phyloP scores from a whole-genome alignment of 2,888 invertebrate genomes.

The Dryocosmus kuriphilus region DNA sequence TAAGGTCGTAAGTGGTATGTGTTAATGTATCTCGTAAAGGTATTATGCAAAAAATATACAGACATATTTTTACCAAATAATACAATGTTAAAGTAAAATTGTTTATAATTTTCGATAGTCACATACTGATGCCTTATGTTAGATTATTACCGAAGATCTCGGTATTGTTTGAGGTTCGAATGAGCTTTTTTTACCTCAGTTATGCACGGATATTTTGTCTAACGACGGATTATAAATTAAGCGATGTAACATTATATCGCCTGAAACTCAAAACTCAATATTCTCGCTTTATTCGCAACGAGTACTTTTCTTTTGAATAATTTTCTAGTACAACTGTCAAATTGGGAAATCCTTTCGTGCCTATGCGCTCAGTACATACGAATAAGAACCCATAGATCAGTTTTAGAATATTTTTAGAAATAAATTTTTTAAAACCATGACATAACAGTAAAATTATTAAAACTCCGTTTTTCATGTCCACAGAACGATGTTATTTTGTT shows the following conservation, averaged over 20 bases:
- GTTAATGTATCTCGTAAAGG: not conserved
- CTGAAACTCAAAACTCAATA: not conserved
- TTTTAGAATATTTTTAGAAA: constrained; percentile 3
- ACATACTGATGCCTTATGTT: constrained; percentile 1
- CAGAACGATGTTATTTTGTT: not conserved
- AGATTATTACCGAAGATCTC: not conserved
- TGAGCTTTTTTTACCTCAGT: not conserved
- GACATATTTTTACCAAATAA: constrained; percentile 26
- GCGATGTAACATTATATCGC: not conserved
- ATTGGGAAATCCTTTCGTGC: not conserved
- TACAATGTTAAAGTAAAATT: not conserved
- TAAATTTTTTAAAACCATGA: not conserved
- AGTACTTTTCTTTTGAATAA: not conserved
- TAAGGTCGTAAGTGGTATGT: not conserved
- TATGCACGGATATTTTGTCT: constrained; percentile 1
- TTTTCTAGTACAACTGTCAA: not conserved
- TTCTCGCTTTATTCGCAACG: not conserved
- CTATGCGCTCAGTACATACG: not conserved
- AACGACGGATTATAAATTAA: not conserved
- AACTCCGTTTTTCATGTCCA: not conserved
- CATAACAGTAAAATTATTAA: not conserved
- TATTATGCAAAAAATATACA: constrained; percentile 18
- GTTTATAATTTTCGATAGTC: constrained; percentile 5
- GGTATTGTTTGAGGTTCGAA: not conserved
- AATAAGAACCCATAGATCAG: not conserved